Evolutionary conservation across 2,888 invertebrate genomes (phyloP), one percentile per base, ranked within the genome.

Genomic region (Ctenicera cuprea): DNA sequence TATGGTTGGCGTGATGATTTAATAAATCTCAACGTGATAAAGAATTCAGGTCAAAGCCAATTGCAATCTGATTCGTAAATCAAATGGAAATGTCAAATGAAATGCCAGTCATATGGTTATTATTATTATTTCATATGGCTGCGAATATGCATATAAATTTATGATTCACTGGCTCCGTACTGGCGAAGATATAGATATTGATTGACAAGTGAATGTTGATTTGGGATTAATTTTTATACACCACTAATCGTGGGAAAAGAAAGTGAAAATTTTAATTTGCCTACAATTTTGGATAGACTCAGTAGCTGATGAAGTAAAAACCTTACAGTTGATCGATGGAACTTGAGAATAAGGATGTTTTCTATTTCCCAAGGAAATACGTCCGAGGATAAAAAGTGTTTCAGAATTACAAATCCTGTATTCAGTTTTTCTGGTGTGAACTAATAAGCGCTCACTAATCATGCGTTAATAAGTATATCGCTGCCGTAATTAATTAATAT

Each of bases 131-230:
- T 70, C 37, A 41, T 45, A 38, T 63, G 41, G 38, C 63, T 63
- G 52, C 61, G 38, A 62, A 70, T 48, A 37, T 71, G 30, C 59
- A 14, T 45, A 62, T 22, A 26, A 16, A 37, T 41, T 67, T 57
- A 71, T 63, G 50, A 67, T 66, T 67, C 63, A 52, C n/a, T 63
- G 67, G 67, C 59, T 59, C 59, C 41, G 33, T n/a, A 45, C 33
- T 62, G 67, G 41, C 63, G 67, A 67, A 72, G 37, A 67, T 62
- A 67, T 61, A 54, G 62, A 43, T 65, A 57, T 16, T 73, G 73
- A 73, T 63, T 73, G 73, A 73, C 73, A 73, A 45, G 73, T 73
- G 62, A 73, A 67, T 73, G 73, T 62, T 38, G 66, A 68, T 67
- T 66, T 41, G 45, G 30, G 54, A 67, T 68, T 62, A 62, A 73